Conservation (phyloP, 2,113 vertebrate genomes). For the Heptranchias perlo region DNA sequence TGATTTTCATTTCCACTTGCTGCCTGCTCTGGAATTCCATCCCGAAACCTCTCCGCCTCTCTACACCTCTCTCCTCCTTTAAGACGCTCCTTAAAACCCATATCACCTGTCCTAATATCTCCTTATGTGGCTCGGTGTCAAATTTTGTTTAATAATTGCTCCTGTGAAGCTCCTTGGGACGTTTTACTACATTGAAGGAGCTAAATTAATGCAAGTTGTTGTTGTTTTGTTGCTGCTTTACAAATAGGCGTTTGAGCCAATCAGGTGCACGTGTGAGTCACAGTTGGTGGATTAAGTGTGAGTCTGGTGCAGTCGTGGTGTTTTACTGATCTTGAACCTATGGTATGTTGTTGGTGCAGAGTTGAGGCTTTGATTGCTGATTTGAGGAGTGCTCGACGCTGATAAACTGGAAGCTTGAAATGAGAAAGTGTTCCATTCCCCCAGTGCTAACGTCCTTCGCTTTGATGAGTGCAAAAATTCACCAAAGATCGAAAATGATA, state of each 20-base stretch:
- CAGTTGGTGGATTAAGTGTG: not conserved
- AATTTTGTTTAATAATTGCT: not conserved
- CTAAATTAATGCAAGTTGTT: too few species aligned
- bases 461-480: not conserved
- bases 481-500: not conserved
- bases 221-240: not conserved
- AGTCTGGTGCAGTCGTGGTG: not conserved
- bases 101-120: not conserved
- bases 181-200: not conserved
- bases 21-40: not conserved
- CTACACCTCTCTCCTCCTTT: not conserved
- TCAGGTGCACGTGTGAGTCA: not conserved
- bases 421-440: not conserved
- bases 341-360: not conserved
- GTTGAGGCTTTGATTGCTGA: not conserved
- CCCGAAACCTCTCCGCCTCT: not conserved
- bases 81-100: not conserved
- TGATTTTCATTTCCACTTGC: not conserved
- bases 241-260: not conserved
- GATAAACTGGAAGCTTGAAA: not conserved
- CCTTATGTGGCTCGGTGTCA: not conserved
- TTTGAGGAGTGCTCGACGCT: not conserved
- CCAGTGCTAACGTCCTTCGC: not conserved
- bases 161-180: not conserved
- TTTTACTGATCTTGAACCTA: not conserved